Evolutionary conservation across 92 coral and sea anemone species (phyloP).

Genomic region (Umimayanthus chanpuru): DNA sequence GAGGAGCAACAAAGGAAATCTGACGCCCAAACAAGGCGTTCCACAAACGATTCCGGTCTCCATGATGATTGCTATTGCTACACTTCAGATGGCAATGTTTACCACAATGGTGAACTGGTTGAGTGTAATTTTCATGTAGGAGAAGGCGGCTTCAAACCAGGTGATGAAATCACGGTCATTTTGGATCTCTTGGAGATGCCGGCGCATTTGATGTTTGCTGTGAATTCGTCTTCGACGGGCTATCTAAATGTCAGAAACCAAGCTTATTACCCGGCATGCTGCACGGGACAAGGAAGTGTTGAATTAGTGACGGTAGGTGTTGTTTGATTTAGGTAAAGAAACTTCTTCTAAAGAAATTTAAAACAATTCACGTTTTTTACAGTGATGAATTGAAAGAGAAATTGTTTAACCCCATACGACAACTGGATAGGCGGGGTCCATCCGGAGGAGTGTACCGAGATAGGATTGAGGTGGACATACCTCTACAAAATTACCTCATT

Average conservation of each 20-base stretch:
- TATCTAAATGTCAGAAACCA: background rate
- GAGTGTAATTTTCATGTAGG: too few relatives aligned
- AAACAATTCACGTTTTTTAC: too few relatives aligned
- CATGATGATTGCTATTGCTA: background rate
- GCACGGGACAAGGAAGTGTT: conserved; percentile 1
- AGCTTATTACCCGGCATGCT: conserved; percentile 13
- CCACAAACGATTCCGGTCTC: background rate
- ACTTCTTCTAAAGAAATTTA: too few relatives aligned
- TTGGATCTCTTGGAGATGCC: background rate
- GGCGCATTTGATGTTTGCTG: background rate
- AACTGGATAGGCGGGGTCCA: too few relatives aligned
- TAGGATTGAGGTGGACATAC: too few relatives aligned
- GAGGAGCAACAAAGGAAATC: background rate
- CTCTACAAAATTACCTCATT: too few relatives aligned
- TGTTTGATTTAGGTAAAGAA: background rate
- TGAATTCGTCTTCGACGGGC: background rate
- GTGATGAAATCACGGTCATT: background rate
- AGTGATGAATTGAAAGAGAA: too few relatives aligned
- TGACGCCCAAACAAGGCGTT: background rate
- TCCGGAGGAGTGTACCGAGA: too few relatives aligned
- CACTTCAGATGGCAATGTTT: background rate
- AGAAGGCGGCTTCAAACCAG: background rate
- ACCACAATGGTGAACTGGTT: background rate
- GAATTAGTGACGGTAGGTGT: background rate
- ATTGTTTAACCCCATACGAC: too few relatives aligned